Conservation (phyloP, 1,140 invertebrate species). For the Calycopis cecrops region DNA sequence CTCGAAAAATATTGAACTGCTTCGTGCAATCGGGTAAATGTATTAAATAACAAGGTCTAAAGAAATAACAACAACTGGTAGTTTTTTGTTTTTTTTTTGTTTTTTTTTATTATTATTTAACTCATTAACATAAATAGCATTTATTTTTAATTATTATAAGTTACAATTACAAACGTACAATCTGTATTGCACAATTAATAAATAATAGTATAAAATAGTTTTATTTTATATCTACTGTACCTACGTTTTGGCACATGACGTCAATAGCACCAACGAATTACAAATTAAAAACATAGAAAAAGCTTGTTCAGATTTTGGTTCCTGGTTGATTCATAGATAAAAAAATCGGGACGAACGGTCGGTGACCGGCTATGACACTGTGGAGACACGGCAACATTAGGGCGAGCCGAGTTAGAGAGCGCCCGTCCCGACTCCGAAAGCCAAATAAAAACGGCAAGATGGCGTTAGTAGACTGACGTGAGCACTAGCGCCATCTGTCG, state of each 20-base stretch:
- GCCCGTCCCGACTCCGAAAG: constrained; percentile 46
- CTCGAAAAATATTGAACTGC: no score
- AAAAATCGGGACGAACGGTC: constrained; percentile 63
- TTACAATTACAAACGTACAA: constrained; percentile 71
- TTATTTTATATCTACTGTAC: constrained; percentile 61
- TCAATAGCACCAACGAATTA: constrained; percentile 47
- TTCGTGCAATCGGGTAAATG: no score
- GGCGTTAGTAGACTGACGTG: constrained; percentile 29
- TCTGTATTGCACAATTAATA: constrained; percentile 66
- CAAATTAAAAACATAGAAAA: constrained; percentile 63
- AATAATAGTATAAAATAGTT: constrained; percentile 72
- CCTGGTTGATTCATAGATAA: constrained; percentile 61
- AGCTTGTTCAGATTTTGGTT: constrained; percentile 63
- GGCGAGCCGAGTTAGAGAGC: constrained; percentile 57
- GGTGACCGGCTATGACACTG: constrained; percentile 44
- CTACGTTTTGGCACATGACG: constrained; percentile 44
- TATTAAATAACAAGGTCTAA: background rate
- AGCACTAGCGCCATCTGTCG: constrained; percentile 37
- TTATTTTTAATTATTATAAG: constrained; percentile 71
- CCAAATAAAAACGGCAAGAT: constrained; percentile 27
- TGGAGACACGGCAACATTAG: constrained; percentile 63
- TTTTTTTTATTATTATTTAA: constrained; percentile 62
- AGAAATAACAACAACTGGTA: constrained; percentile 32
- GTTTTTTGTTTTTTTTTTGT: constrained; percentile 70
- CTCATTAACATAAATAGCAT: constrained; percentile 72